Evolutionary conservation across 2,888 invertebrate species (phyloP).

Genomic region (Leistus spinibarbis): DNA sequence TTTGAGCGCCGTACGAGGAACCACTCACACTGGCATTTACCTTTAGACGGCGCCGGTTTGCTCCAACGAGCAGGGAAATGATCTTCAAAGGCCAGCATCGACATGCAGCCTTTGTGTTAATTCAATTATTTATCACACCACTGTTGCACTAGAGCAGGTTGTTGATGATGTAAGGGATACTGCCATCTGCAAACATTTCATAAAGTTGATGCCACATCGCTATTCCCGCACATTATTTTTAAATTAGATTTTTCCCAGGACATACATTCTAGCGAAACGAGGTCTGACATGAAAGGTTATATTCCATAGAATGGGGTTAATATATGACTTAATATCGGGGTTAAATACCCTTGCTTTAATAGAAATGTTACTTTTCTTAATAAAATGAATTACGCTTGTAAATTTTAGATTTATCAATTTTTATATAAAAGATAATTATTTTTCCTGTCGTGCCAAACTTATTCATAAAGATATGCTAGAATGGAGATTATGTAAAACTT

Average conservation of each 20-base stretch:
- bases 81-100: constrained; percentile 25
- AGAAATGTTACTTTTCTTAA: too few species aligned
- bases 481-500: too few species aligned
- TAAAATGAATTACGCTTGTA: too few species aligned
- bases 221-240: neutral
- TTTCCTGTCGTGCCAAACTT: too few species aligned
- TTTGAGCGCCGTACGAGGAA: neutral
- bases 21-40: constrained; percentile 16
- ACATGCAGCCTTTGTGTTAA: constrained; percentile 24
- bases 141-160: neutral
- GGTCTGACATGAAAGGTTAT: neutral
- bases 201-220: neutral
- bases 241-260: neutral
- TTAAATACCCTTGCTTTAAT: neutral
- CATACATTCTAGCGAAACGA: neutral
- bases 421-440: too few species aligned
- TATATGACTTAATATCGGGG: neutral
- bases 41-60: neutral
- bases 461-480: too few species aligned
- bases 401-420: too few species aligned
- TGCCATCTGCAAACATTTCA: neutral
- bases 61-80: constrained; percentile 26
- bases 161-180: constrained; percentile 3
- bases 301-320: neutral
- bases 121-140: constrained; percentile 27